Evolutionary conservation across 2,888 invertebrate species (phyloP), one percentile per base, ranked within the genome.

Genomic region (Eupithecia insigniata): DNA sequence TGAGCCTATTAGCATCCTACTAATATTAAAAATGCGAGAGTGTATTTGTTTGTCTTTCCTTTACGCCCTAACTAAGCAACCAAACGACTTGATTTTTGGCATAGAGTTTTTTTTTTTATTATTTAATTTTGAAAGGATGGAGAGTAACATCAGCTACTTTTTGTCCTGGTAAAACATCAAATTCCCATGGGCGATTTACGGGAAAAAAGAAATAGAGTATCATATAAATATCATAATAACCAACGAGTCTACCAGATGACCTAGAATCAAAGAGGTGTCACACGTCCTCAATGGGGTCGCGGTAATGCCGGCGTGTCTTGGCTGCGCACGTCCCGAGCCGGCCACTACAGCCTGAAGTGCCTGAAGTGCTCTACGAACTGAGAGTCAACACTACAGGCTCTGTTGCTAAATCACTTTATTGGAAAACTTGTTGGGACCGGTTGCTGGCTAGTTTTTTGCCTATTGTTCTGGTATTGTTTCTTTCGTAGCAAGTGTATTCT

Each of bases 371-470:
- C 55, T 55, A 12, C 26, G 26, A 26, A 39, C 46, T 61, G 64
- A 79, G 74, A 76, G 78, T 76, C 77, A 78, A 78, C 79, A 78
- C 77, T 78, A 67, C 66, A 71, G n/a, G 64, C 71, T 73, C 72
- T 76, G 78, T 77, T 74, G 69, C 70, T 65, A 76, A 78, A 78
- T 68, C 72, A 71, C 71, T 73, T 75, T 77, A 78, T 79, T 77
- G 79, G 74, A 67, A 79, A 78, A 78, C 78, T 77, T 79, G 73
- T 58, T 69, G 67, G 66, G 26, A 28, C n/a, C 16, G n/a, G 51
- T 39, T 22, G 22, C 10, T 22, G 36, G 65, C 34, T 22, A 16
- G 67, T 64, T 67, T 67, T 68, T 72, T 62, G 62, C n/a, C 26
- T 22, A 22, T 51, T 26, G 22, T 51, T 51, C 46, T n/a, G 22